A percentile compares a stretch with the other conserved stretches of the same genome.
Conservation (phyloP, 2,888 invertebrate genomes). For the Dicyrtoma fusca region DNA sequence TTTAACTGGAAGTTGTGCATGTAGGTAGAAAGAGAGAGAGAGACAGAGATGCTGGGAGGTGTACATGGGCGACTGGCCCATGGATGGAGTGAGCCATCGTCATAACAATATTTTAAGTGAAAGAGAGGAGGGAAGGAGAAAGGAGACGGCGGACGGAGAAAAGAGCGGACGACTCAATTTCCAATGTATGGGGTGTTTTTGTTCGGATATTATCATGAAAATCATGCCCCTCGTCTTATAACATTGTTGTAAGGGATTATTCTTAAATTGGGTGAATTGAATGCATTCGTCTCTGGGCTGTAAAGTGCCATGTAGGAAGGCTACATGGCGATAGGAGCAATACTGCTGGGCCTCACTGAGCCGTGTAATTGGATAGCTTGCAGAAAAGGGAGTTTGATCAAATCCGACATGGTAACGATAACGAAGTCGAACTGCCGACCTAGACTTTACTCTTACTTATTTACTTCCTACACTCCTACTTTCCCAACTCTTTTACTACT, state of each 20-base stretch:
- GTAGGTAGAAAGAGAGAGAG: too few relatives aligned
- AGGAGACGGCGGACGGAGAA: slow-evolving; percentile 5
- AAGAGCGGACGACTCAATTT: slow-evolving; percentile 44
- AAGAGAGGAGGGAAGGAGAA: slow-evolving; percentile 14
- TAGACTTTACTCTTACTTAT: slow-evolving; percentile 23
- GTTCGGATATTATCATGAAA: slow-evolving; percentile 50
- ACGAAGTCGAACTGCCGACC: slow-evolving; percentile 43
- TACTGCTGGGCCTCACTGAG: slow-evolving; percentile 54
- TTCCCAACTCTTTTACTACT: slow-evolving; percentile 10
- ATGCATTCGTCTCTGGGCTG: slow-evolving; percentile 39
- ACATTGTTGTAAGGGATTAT: slow-evolving; percentile 53
- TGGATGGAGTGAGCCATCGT: slow-evolving; percentile 25
- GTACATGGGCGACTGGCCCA: slow-evolving; percentile 8
- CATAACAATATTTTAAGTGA: slow-evolving; percentile 39
- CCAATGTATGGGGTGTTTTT: slow-evolving; percentile 50
- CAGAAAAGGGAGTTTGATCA: slow-evolving; percentile 57
- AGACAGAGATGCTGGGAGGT: not conserved
- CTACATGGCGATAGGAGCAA: slow-evolving; percentile 51
- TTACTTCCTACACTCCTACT: not conserved
- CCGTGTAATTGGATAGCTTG: slow-evolving; percentile 57
- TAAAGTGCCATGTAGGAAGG: slow-evolving; percentile 31
- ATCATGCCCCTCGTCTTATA: slow-evolving; percentile 48
- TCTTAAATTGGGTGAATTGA: slow-evolving; percentile 53
- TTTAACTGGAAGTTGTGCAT: not conserved
- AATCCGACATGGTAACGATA: slow-evolving; percentile 56